Base-by-base conservation (phyloP, 2,113 vertebrate species). In the Cisticola juncidis region DNA sequence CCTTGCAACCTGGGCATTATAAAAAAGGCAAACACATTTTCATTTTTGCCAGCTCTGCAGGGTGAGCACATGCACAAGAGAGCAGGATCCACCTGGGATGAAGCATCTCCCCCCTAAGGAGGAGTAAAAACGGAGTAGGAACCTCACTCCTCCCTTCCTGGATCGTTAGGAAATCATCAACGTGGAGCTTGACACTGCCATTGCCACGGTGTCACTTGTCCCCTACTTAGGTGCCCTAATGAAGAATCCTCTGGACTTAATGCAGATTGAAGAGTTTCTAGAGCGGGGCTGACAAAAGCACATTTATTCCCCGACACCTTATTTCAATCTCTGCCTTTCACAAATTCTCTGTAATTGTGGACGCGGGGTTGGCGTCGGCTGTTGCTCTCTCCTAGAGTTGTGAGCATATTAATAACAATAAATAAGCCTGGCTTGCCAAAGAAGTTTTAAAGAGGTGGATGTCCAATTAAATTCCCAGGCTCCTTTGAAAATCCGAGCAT, bases 381-480 rank as follows among this genome's bases (percentile, higher is more conserved):
- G 6, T 36, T 6, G 2, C 40, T 44, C 62, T 90, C 64, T 88
- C 86, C 64, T 20, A 14, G 31, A 90, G 38, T 36, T 40, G 64
- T 2, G 25, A 86, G 69, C 53, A 24, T 35, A 62, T 88, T 88
- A 92, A 95, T 88, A 95, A 86, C 86, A 96, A 90, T 78, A 96
- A 92, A 74, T 68, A 96, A 91, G 68, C 60, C 72, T 29, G 25
- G 60, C 60, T 96, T 78, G 60, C 82, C 70, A 64, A 80, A 62
- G 73, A 51, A 88, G 79, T 77, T 83, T 95, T 92, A 92, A 95
- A 93, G 72, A 96, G 72, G 77, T 78, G 54, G 60, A 81, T 74
- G 92, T 93, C 93, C 93, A 95, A 93, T 90, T 96, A 93, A 94
- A 93, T 78, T 81, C 71, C 72, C 24, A 36, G 68, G 64, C 36